Evolutionary conservation across 2,888 invertebrate genomes (phyloP).

Genomic region (Leptodirus hochenwartii): DNA sequence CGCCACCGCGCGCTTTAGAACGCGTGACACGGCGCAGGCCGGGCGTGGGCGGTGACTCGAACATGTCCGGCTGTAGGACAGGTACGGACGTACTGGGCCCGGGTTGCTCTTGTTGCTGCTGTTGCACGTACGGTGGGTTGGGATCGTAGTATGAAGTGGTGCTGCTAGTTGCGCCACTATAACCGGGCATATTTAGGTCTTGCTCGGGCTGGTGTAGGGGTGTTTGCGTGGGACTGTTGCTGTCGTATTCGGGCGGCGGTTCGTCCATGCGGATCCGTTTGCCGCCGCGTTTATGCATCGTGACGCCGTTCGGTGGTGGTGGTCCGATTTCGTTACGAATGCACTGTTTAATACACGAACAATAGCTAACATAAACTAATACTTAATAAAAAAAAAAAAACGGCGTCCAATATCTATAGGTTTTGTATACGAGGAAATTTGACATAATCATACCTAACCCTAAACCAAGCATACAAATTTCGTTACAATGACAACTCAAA

Average conservation of each 20-base stretch:
- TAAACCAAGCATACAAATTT: too few species aligned
- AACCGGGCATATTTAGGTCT: slow-evolving; percentile 29
- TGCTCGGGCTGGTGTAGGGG: slow-evolving; percentile 29
- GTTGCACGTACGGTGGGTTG: too few species aligned
- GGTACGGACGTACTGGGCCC: slow-evolving; percentile 22
- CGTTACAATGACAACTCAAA: too few species aligned
- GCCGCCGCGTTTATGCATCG: slow-evolving; percentile 75
- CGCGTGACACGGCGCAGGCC: slow-evolving; percentile 45
- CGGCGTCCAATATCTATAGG: too few species aligned
- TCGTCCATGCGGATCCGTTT: slow-evolving; percentile 87
- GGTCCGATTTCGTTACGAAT: too few species aligned
- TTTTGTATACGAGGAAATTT: too few species aligned
- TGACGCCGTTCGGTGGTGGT: too few species aligned
- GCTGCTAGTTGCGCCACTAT: slow-evolving; percentile 18
- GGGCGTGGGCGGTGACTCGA: slow-evolving; percentile 38
- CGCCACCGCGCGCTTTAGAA: slow-evolving; percentile 32
- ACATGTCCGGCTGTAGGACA: too few species aligned
- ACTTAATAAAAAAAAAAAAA: too few species aligned
- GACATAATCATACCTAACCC: too few species aligned
- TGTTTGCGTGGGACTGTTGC: slow-evolving; percentile 43
- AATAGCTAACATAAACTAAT: too few species aligned
- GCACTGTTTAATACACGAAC: too few species aligned
- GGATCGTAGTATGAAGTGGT: slow-evolving; percentile 17
- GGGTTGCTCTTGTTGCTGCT: slow-evolving; percentile 22
- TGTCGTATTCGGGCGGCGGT: slow-evolving; percentile 75